Percentiles rank a stretch among this genome's conserved stretches.
Conservation (phyloP, 2,888 invertebrate species). For the Lucinisca nassula region DNA sequence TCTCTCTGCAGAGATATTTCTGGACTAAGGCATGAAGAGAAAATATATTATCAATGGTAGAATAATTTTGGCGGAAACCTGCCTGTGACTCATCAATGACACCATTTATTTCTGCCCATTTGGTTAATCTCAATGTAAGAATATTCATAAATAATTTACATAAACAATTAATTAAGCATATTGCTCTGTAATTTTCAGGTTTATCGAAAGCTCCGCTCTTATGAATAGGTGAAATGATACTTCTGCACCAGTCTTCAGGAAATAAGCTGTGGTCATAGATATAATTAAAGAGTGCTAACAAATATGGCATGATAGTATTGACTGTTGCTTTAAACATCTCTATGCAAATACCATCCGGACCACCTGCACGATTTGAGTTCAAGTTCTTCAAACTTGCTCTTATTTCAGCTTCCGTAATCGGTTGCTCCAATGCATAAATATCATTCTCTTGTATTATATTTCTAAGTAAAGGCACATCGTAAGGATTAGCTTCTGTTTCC, state of each 20-base stretch:
- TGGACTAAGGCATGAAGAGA: slow-evolving; percentile 3
- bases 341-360: background rate
- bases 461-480: background rate
- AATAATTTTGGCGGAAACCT: background rate
- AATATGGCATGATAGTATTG: slow-evolving; percentile 23
- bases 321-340: background rate
- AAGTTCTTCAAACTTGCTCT: background rate
- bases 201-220: background rate
- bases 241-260: slow-evolving; percentile 33
- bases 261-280: slow-evolving; percentile 40
- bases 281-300: slow-evolving; percentile 27
- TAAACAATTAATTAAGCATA: slow-evolving; percentile 1
- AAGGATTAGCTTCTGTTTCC: background rate
- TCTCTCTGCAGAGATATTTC: background rate
- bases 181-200: slow-evolving; percentile 22
- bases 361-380: background rate
- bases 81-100: slow-evolving; percentile 16
- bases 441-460: background rate
- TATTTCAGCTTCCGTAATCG: background rate
- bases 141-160: background rate
- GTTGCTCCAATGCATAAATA: background rate
- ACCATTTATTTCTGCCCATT: slow-evolving; percentile 12
- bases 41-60: background rate
- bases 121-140: background rate
- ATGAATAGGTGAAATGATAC: slow-evolving; percentile 38